Evolutionary conservation across 1,140 invertebrate species (phyloP).

Genomic region (Heliconius hewitsoni): DNA sequence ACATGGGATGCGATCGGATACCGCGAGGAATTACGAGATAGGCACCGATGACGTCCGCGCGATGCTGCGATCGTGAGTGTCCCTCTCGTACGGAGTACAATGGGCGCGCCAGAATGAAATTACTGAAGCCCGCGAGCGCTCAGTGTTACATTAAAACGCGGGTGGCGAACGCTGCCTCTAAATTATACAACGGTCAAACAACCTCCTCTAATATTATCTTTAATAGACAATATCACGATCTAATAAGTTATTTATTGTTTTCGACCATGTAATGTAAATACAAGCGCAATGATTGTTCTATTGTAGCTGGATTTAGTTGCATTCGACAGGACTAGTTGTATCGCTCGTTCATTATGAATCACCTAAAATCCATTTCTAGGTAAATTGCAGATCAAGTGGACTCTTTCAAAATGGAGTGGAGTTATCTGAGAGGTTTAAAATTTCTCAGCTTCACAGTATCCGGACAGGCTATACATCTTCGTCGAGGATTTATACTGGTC

Average conservation of each 20-base stretch:
- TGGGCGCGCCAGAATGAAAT: slow-evolving; percentile 52
- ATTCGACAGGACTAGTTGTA: neutral
- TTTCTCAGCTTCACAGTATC: slow-evolving; percentile 9
- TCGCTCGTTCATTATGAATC: slow-evolving; percentile 9
- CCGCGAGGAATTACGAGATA: slow-evolving; percentile 66
- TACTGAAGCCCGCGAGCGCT: slow-evolving; percentile 60
- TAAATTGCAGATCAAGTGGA: slow-evolving; percentile 4
- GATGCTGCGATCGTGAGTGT: slow-evolving; percentile 74
- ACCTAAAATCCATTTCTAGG: neutral
- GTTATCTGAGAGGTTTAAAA: slow-evolving; percentile 3
- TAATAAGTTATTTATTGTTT: slow-evolving; percentile 30
- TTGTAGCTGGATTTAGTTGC: slow-evolving; percentile 4
- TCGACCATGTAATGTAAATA: slow-evolving; percentile 20
- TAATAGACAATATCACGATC: slow-evolving; percentile 39
- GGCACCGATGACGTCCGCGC: slow-evolving; percentile 60
- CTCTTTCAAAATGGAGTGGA: neutral
- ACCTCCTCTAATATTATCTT: slow-evolving; percentile 39
- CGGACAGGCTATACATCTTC: slow-evolving; percentile 30
- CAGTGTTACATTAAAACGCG: slow-evolving; percentile 62
- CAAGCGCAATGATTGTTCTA: slow-evolving; percentile 16
- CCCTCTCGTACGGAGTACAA: slow-evolving; percentile 60
- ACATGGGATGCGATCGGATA: slow-evolving; percentile 69
- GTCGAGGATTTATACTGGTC: slow-evolving; percentile 40
- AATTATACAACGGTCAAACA: slow-evolving; percentile 37
- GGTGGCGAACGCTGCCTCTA: slow-evolving; percentile 46